phyloP scores from a whole-genome alignment of 2,797 vertebrate genomes.

The Phataginus tetradactyla region DNA sequence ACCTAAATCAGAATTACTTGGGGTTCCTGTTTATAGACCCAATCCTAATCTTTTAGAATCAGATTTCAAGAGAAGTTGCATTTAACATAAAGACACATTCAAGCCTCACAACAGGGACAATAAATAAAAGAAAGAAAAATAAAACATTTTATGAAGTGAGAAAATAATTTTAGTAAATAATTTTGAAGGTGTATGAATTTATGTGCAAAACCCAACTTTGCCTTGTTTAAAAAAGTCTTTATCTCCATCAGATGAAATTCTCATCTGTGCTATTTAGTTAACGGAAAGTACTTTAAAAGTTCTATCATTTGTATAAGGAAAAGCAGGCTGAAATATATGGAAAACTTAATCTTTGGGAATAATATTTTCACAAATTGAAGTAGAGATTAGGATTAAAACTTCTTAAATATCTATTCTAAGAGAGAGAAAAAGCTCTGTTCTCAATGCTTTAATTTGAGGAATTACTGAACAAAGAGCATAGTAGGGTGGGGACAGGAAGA shows the following conservation, averaged over 20 bases:
- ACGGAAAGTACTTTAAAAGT: background rate
- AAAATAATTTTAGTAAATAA: background rate
- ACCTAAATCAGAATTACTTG: background rate
- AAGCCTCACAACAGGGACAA: background rate
- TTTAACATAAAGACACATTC: background rate
- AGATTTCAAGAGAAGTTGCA: background rate
- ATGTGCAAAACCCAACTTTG: background rate
- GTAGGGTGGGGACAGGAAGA: rapidly evolving
- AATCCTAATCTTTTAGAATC: background rate
- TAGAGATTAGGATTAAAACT: background rate
- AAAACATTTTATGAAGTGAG: background rate
- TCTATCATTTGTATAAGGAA: background rate
- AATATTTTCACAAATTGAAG: background rate
- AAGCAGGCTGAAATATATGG: background rate
- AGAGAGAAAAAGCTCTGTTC: background rate
- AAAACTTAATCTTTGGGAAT: background rate
- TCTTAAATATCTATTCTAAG: background rate
- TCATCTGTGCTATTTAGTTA: background rate
- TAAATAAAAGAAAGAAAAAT: background rate
- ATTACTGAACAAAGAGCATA: background rate
- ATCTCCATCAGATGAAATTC: background rate
- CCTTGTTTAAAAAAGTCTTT: background rate
- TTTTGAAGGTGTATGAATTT: background rate
- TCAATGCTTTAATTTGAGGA: background rate
- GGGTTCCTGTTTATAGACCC: background rate